Evolutionary conservation across 2,888 invertebrate genomes (phyloP), one percentile per base, ranked within the genome.

Genomic region (Caenorhabditis sp.): DNA sequence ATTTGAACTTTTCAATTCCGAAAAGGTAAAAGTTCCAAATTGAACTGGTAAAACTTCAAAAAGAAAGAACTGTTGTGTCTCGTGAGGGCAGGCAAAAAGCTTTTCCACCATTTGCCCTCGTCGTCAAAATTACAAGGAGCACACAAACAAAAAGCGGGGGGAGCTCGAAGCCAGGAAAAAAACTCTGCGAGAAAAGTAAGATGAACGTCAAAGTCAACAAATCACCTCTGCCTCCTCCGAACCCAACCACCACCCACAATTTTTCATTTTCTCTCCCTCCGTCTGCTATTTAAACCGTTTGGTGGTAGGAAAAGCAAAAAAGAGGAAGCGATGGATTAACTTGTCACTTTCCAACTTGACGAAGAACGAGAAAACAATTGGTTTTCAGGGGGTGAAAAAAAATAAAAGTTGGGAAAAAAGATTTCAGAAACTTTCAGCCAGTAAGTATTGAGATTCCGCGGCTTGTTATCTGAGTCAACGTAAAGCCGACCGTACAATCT

Each of bases 71-170:
- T 68, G 35, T 68, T 49, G 54, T 56, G 56, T 56, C 41, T 69
- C 41, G 69, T 56, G 58, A 47, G 54, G 51, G 56, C 19, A 38
- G 56, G 69, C 28, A 31, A 58, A 58, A 56, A 70, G 70, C 59
- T 19, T 6, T 19, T 14, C 19, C 47, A n/a, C 47, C 49, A 44
- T 61, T 72, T 47, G n/a, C 59, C 47, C 49, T 41, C 58, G 19
- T 44, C 59, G 72, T 59, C 47, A 72, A 75, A 68, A 59, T 80
- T 80, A 80, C 80, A 80, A 80, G 73, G 41, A 70, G 70, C 64
- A 68, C 61, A 75, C 58, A 58, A 49, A 64, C 74, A 64, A 76
- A 44, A 69, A 61, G 31, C 61, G 51, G 31, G 47, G 47, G 19
- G 47, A 10, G 47, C 47, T 47, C 47, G 41, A 61, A 76, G 6